Evolutionary conservation across 64 coral and sea anemone genomes (phyloP).

Genomic region (Pocillopora verrucosa): DNA sequence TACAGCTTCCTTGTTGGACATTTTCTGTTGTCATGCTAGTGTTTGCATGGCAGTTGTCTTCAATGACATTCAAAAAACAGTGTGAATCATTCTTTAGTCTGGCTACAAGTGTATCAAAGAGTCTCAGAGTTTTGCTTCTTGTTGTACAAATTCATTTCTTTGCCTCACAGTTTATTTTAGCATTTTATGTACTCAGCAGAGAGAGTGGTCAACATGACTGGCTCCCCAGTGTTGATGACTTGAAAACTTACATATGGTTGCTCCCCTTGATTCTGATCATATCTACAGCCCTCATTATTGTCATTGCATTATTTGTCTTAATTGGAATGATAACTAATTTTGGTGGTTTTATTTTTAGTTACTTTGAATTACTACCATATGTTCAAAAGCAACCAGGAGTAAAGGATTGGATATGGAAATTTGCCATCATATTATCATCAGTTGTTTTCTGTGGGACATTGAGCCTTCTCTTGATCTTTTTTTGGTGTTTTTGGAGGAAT

Average conservation of each 20-base stretch:
- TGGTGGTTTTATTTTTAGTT: constrained; percentile 65
- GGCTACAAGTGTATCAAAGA: constrained; percentile 47
- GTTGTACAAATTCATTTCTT: constrained; percentile 85
- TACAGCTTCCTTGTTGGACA: constrained; percentile 76
- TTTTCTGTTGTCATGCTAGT: constrained; percentile 79
- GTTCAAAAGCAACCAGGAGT: constrained; percentile 42
- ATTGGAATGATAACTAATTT: constrained; percentile 55
- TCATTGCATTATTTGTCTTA: constrained; percentile 82
- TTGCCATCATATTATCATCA: constrained; percentile 15
- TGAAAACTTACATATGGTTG: constrained; percentile 90
- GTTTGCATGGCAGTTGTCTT: constrained; percentile 82
- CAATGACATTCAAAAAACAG: constrained; percentile 42
- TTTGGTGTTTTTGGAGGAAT: constrained; percentile 31
- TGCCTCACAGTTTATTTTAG: constrained; percentile 75
- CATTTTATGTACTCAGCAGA: constrained; percentile 75
- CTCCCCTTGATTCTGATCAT: constrained; percentile 71
- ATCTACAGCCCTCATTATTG: constrained; percentile 72
- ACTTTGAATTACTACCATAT: constrained; percentile 35
- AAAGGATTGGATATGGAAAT: constrained; percentile 50
- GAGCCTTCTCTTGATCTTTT: constrained; percentile 33
- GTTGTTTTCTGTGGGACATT: constrained; percentile 48
- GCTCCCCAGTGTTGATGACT: constrained; percentile 80
- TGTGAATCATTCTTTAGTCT: constrained; percentile 89
- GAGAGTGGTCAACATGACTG: constrained; percentile 76
- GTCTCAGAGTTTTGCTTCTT: constrained; percentile 79